Evolutionary conservation across 2,888 invertebrate species (phyloP).

Genomic region (Polylopha cassiicola): DNA sequence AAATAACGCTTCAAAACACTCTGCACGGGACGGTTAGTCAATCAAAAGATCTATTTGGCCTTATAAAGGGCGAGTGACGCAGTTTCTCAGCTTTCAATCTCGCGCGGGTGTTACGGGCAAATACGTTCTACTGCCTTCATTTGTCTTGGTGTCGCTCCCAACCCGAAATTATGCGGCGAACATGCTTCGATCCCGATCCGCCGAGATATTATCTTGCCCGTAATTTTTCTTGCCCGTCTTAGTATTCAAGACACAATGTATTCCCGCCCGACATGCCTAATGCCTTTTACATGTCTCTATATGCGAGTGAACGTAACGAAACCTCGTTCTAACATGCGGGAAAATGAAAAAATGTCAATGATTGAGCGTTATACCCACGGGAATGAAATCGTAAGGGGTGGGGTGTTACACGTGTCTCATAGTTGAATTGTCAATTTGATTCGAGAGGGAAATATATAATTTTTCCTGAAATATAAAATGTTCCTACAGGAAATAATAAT

Average conservation of each 20-base stretch:
- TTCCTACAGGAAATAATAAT: constrained; percentile 22
- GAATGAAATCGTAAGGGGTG: constrained; percentile 61
- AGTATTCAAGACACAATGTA: constrained; percentile 57
- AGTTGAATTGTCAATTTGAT: constrained; percentile 60
- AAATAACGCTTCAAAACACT: constrained; percentile 19
- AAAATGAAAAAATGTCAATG: constrained; percentile 63
- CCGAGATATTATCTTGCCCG: constrained; percentile 55
- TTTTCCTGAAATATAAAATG: constrained; percentile 24
- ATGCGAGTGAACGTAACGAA: constrained; percentile 31
- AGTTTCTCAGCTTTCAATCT: constrained; percentile 39
- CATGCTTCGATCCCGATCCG: constrained; percentile 51
- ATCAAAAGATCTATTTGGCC: constrained; percentile 30
- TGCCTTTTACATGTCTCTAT: constrained; percentile 35
- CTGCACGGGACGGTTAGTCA: constrained; percentile 16
- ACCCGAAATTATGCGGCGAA: constrained; percentile 49
- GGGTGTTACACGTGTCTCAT: constrained; percentile 54
- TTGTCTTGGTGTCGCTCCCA: constrained; percentile 49
- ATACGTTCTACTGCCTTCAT: constrained; percentile 43
- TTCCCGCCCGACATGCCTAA: constrained; percentile 46
- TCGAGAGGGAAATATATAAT: constrained; percentile 36
- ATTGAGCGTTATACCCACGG: constrained; percentile 72
- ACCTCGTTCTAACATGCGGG: constrained; percentile 26
- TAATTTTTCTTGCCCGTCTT: constrained; percentile 62
- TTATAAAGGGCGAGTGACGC: constrained; percentile 36
- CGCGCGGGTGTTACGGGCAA: constrained; percentile 30